phyloP scores from a whole-genome alignment of 2,888 invertebrate species.

The Scrobipalpa atriplicella region DNA sequence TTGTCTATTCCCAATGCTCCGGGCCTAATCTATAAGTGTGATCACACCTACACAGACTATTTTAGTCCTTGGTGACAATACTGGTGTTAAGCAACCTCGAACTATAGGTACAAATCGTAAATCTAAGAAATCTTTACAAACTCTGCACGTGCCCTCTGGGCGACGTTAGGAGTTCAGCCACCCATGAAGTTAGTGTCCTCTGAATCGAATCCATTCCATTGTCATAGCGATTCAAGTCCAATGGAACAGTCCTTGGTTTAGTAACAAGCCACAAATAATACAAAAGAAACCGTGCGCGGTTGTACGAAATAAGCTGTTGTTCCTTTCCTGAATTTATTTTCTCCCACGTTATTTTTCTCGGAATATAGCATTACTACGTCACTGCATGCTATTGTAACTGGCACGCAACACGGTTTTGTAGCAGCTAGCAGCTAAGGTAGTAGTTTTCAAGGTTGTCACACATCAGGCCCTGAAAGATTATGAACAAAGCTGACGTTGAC shows the following conservation, averaged over 20 bases:
- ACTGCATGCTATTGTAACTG: slow-evolving; percentile 13
- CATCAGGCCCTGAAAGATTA: slow-evolving; percentile 17
- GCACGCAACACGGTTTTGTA: slow-evolving; percentile 18
- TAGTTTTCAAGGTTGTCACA: slow-evolving; percentile 29
- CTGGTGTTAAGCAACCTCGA: too few species aligned
- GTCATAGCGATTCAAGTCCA: background rate
- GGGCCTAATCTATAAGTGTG: too few species aligned
- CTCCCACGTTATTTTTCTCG: background rate
- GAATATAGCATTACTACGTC: slow-evolving; percentile 11
- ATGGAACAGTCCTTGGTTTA: background rate
- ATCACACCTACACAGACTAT: too few species aligned
- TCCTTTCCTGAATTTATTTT: slow-evolving; percentile 8
- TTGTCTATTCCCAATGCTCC: too few species aligned
- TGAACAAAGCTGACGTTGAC: background rate
- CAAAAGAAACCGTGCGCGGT: background rate
- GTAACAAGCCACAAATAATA: background rate
- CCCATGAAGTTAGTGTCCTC: background rate
- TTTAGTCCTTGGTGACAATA: too few species aligned
- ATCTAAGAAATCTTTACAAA: background rate
- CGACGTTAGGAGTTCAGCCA: background rate
- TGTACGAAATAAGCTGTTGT: background rate
- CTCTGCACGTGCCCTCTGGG: background rate
- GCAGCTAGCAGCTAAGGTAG: background rate
- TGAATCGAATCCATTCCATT: background rate
- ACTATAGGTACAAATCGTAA: too few species aligned